phyloP scores from a whole-genome alignment of 2,888 invertebrate species.

The Trachelus iudaicus region DNA sequence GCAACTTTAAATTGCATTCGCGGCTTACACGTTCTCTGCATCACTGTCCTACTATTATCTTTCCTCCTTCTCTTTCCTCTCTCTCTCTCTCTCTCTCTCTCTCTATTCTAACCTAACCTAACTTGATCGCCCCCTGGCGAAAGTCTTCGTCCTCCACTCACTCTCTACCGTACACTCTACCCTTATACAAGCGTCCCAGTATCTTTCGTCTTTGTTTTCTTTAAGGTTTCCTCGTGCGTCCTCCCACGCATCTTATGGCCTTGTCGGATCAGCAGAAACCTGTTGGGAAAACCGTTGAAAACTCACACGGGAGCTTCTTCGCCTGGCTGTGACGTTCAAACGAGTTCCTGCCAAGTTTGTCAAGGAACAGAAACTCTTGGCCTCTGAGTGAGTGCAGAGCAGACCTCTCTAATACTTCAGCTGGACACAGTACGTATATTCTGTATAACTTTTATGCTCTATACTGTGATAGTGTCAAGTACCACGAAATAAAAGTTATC shows the following conservation, averaged over 20 bases:
- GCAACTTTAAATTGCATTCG: conserved; percentile 5
- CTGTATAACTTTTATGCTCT: neutral
- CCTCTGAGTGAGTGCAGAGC: conserved; percentile 27
- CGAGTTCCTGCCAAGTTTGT: conserved; percentile 54
- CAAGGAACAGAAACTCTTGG: conserved; percentile 51
- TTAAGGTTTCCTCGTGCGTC: neutral
- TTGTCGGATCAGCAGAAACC: conserved; percentile 1
- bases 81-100: neutral
- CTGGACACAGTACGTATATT: neutral
- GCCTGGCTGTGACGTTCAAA: conserved; percentile 46
- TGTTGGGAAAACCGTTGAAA: conserved; percentile 20
- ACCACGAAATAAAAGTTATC: conserved; percentile 44
- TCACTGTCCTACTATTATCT: neutral
- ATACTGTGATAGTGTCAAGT: conserved; percentile 24
- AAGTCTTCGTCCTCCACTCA: neutral
- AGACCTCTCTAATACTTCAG: neutral
- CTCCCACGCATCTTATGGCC: neutral
- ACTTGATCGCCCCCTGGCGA: neutral
- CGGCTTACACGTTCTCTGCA: neutral
- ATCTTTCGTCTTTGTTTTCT: neutral
- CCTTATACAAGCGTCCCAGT: neutral
- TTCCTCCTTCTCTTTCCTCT: neutral
- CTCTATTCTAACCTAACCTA: neutral
- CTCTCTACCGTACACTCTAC: neutral
- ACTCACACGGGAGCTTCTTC: conserved; percentile 10